Evolutionary conservation across 2,888 invertebrate genomes (phyloP).

Genomic region (Gari tellinella): DNA sequence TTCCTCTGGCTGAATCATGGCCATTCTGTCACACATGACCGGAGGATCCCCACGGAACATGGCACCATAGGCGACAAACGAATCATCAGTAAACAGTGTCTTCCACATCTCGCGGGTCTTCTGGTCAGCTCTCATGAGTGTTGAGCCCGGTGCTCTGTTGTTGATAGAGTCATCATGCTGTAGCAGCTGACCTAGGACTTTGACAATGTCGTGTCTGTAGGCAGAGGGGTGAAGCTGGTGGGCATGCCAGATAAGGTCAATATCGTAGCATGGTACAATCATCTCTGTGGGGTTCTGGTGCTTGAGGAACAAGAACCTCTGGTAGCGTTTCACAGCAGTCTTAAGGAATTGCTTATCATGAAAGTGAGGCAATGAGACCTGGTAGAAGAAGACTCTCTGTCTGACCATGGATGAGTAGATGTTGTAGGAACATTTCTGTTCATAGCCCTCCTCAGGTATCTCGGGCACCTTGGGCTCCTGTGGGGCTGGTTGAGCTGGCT

Average conservation of each 20-base stretch:
- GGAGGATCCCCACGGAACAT: conserved; percentile 85
- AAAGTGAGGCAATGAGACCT: conserved; percentile 85
- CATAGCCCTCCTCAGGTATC: conserved; percentile 56
- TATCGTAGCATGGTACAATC: conserved; percentile 86
- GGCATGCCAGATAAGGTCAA: conserved; percentile 85
- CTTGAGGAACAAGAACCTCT: conserved; percentile 84
- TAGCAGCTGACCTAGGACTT: conserved; percentile 81
- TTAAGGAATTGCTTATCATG: conserved; percentile 84
- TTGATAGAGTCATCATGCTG: conserved; percentile 85
- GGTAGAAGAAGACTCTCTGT: conserved; percentile 85
- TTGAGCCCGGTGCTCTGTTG: conserved; percentile 84
- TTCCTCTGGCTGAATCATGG: conserved; percentile 79
- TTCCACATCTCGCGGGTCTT: conserved; percentile 85
- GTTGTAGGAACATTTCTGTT: conserved; percentile 81
- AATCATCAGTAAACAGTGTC: conserved; percentile 83
- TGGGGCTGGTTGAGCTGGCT: conserved; percentile 23
- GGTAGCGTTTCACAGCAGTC: conserved; percentile 83
- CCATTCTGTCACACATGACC: conserved; percentile 79
- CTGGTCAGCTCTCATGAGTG: conserved; percentile 83
- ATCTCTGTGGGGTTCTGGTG: conserved; percentile 84
- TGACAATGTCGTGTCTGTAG: conserved; percentile 80
- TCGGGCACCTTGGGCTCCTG: conserved; percentile 23
- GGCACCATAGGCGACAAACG: conserved; percentile 83
- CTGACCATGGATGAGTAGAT: conserved; percentile 83
- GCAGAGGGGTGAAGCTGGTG: conserved; percentile 84